phyloP scores from a whole-genome alignment of 2,113 vertebrate species.

The Hydrolagus affinis region DNA sequence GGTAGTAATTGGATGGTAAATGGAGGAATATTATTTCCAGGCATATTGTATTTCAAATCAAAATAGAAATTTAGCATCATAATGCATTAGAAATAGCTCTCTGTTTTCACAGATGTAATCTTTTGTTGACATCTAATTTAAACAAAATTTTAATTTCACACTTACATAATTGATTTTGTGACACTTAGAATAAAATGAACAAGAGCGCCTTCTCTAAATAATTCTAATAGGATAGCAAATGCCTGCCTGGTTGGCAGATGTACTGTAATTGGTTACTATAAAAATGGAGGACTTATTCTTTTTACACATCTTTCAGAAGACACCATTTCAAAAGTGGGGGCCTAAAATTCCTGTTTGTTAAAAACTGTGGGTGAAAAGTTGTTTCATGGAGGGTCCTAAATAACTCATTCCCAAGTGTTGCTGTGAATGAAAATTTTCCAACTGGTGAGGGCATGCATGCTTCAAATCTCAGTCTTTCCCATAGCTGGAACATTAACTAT shows the following conservation, averaged over 20 bases:
- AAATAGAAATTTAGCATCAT: background rate
- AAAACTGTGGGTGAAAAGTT: too few species aligned
- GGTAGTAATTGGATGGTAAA: background rate
- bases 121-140: background rate
- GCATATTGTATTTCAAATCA: background rate
- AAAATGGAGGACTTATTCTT: background rate
- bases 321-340: background rate
- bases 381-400: too few species aligned
- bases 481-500: too few species aligned
- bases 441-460: too few species aligned
- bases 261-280: slow-evolving; percentile 1
- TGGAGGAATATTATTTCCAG: background rate
- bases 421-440: too few species aligned
- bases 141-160: background rate
- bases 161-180: slow-evolving; percentile 13
- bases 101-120: slow-evolving; percentile 15
- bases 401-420: too few species aligned
- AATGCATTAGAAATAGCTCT: background rate
- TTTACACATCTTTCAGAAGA: background rate
- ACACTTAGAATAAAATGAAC: background rate
- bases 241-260: background rate
- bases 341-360: too few species aligned
- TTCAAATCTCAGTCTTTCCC: too few species aligned
- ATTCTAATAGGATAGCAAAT: background rate
- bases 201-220: slow-evolving; percentile 1